These are phyloP conservation scores for Actenoides lindsayi DNA, from an alignment of 2,113 vertebrate genomes.

Conservation along the genomic window DNA sequence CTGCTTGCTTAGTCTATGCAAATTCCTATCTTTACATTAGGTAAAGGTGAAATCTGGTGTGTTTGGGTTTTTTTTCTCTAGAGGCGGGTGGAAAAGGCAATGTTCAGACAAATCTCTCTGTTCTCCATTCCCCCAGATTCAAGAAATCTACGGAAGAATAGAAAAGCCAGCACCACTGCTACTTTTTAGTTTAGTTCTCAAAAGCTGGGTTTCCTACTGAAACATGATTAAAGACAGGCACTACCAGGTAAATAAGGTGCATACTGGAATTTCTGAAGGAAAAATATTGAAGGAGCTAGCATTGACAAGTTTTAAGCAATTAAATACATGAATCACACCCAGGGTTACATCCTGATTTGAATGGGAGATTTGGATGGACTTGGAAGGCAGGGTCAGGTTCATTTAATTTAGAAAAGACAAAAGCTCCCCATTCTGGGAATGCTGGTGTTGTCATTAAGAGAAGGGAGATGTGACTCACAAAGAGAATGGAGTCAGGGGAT, in stretches of 20 bases:
- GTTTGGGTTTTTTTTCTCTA: background rate
- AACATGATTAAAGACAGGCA: background rate
- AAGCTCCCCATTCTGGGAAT: background rate
- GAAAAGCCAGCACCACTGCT: background rate
- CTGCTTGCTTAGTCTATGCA: background rate
- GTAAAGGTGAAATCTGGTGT: background rate
- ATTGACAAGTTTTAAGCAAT: background rate
- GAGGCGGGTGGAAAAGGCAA: fast-evolving
- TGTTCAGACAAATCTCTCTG: background rate
- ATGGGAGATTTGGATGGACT: background rate
- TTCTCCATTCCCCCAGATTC: background rate
- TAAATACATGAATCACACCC: background rate
- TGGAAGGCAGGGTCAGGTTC: background rate
- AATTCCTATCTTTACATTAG: background rate
- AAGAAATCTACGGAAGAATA: background rate
- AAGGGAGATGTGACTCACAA: background rate
- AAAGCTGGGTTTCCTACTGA: background rate
- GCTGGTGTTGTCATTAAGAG: background rate
- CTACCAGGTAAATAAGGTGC: background rate
- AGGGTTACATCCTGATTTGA: background rate
- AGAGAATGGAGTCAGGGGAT: background rate
- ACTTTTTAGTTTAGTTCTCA: background rate
- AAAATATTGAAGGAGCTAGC: background rate
- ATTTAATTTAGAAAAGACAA: background rate
- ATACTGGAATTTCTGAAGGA: no score